Evolutionary conservation across 2,113 vertebrate species (phyloP).

Genomic region (Mustela lutreola): DNA sequence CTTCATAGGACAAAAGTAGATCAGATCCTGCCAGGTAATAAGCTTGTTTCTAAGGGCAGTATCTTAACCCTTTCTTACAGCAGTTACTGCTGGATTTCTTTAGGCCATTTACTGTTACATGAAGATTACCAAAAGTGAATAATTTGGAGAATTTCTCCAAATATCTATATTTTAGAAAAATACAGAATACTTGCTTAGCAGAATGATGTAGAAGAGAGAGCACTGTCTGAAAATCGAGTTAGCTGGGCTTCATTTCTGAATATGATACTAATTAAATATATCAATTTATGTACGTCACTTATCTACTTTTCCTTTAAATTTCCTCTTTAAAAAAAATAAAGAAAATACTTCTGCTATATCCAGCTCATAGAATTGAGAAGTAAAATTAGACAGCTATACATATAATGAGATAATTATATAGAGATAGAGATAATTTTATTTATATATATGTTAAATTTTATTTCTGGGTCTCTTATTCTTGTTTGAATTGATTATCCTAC

Average conservation of each 20-base stretch:
- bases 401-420: neutral
- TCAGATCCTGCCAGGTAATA: slow-evolving; percentile 29
- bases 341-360: neutral
- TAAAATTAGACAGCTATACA: neutral
- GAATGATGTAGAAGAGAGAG: neutral
- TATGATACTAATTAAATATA: neutral
- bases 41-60: slow-evolving; percentile 12
- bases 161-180: neutral
- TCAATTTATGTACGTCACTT: neutral
- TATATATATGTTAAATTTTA: neutral
- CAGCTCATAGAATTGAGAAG: neutral
- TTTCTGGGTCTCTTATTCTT: slow-evolving; percentile 23
- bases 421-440: neutral
- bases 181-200: neutral
- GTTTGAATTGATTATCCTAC: neutral
- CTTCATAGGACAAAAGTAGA: slow-evolving; percentile 35
- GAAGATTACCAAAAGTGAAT: slow-evolving; percentile 8
- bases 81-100: neutral
- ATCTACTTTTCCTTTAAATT: neutral
- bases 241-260: slow-evolving; percentile 12
- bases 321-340: neutral
- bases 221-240: neutral
- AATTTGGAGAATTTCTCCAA: neutral
- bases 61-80: slow-evolving; percentile 18
- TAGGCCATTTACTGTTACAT: neutral